Conservation (phyloP, 2,797 vertebrate species). For the Cuniculus paca region DNA sequence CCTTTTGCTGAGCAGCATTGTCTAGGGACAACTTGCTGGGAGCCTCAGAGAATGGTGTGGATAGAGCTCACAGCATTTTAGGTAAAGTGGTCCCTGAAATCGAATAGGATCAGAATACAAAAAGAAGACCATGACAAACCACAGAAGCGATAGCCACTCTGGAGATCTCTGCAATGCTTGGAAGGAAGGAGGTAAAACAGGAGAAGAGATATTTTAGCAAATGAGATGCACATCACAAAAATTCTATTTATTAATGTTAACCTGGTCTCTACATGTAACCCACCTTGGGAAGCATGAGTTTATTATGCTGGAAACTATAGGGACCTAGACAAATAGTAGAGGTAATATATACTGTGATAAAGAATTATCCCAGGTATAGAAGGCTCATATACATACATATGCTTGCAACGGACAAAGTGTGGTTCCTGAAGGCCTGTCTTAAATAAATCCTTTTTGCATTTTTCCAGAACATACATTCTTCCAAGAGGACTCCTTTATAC, state of each 20-base stretch:
- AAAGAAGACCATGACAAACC: conserved; percentile 1
- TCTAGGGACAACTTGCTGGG: background rate
- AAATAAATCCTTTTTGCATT: background rate
- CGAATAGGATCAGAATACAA: background rate
- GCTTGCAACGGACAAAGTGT: background rate
- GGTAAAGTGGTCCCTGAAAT: background rate
- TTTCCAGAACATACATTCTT: conserved; percentile 53
- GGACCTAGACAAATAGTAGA: background rate
- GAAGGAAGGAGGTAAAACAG: background rate
- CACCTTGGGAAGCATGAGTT: background rate
- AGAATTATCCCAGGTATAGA: background rate
- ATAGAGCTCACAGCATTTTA: background rate
- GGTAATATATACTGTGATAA: background rate
- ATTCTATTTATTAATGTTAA: background rate
- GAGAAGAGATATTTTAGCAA: background rate
- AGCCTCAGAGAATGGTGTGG: background rate
- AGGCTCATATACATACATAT: background rate
- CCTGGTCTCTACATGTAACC: background rate
- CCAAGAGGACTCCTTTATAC: conserved; percentile 63
- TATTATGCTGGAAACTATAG: background rate
- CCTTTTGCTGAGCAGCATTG: background rate
- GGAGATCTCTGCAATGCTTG: background rate
- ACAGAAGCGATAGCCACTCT: background rate
- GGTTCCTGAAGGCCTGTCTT: background rate
- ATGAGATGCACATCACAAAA: background rate